Conservation (phyloP, 2,113 vertebrate genomes). For the Collichthys lucidus region DNA sequence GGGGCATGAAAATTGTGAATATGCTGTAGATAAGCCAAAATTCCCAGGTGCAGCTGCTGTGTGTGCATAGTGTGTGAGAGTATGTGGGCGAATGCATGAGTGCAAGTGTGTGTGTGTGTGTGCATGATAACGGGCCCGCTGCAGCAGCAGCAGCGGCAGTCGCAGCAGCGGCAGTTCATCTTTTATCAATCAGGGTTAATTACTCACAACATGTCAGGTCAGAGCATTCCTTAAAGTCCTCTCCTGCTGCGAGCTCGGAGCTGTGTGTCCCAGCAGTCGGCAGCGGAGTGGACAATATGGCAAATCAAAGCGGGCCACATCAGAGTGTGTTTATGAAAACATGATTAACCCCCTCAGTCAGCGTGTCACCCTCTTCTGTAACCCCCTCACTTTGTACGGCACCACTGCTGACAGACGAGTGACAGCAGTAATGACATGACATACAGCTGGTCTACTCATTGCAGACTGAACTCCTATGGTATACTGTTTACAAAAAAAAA, state of each 20-base stretch:
- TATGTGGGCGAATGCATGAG: slow-evolving; percentile 35
- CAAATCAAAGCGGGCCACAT: slow-evolving; percentile 58
- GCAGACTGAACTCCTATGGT: neutral
- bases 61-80: slow-evolving; percentile 51
- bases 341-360: slow-evolving; percentile 66
- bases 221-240: slow-evolving; percentile 79
- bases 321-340: slow-evolving; percentile 71
- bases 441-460: slow-evolving; percentile 43
- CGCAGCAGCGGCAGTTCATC: slow-evolving; percentile 76
- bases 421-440: slow-evolving; percentile 64
- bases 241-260: slow-evolving; percentile 48
- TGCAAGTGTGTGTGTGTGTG: slow-evolving; percentile 40
- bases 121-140: slow-evolving; percentile 11
- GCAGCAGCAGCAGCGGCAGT: slow-evolving; percentile 1
- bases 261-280: slow-evolving; percentile 38
- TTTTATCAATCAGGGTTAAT: slow-evolving; percentile 88
- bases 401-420: slow-evolving; percentile 64
- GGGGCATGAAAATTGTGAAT: slow-evolving; percentile 72
- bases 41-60: slow-evolving; percentile 82
- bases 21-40: slow-evolving; percentile 76
- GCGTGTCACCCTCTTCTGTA: slow-evolving; percentile 24
- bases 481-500: neutral
- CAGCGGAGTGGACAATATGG: slow-evolving; percentile 24
- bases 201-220: slow-evolving; percentile 80
- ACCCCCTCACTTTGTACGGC: slow-evolving; percentile 24